Evolutionary conservation across 2,797 vertebrate genomes (phyloP), one percentile per base, ranked within the genome.

Genomic region (Cetoscarus ocellatus): DNA sequence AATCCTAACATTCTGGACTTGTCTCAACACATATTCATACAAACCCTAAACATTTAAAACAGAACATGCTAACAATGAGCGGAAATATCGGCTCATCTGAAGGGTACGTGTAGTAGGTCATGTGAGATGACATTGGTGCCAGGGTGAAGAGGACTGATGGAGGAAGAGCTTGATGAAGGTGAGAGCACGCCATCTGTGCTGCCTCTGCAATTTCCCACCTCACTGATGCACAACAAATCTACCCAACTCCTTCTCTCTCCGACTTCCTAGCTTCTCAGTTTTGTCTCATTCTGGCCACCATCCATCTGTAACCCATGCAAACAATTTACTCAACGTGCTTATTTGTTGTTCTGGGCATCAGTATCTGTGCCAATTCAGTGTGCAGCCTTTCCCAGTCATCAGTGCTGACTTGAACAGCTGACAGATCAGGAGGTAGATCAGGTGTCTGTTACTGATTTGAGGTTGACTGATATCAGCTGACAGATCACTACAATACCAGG

Each of bases 151-250:
- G 82, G 88, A 92, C 72, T 77, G 88, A 92, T 91, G 81, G 73
- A 77, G 81, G 70, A 63, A 64, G 66, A 61, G 73, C 75, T 77
- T 80, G 91, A 90, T 90, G 88, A 91, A 92, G 91, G 89, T 89
- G 82, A 89, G 79, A 83, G 75, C 44, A 38, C 73, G 77, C 91
- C 88, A 93, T 92, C 92, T 94, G 91, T 82, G 79, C 83, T 61
- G 77, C 88, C 83, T 79, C 77, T 67, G 82, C 84, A 91, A 92
- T 92, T 94, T 90, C 86, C 91, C 90, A 92, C 79, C 82, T 87
- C 91, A 93, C 67, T 93, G 90, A 90, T 91, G 91, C 91, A 90
- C 81, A 62, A 82, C 86, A 86, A 87, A 79, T 77, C 69, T 57
- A 78, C 68, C 69, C 59, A 44, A 69, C 74, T 75, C 59, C 58